Conservation (phyloP, 2,888 invertebrate species). For the Romanomermis culicivorax region DNA sequence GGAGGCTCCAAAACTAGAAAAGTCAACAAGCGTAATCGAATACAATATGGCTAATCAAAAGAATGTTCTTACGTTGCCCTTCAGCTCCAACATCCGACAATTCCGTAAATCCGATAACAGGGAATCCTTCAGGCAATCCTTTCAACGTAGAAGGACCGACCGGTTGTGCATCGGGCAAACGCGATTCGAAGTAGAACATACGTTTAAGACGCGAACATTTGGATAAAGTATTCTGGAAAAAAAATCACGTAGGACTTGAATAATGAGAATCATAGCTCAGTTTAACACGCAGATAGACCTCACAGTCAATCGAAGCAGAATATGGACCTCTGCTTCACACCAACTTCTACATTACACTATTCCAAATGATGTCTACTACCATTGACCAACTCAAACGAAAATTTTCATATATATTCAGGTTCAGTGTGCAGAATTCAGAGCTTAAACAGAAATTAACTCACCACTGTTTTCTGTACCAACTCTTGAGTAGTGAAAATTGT, state of each 20-base stretch:
- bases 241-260: not conserved
- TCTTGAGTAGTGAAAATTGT: constrained; percentile 80
- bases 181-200: constrained; percentile 22
- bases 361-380: too few species aligned
- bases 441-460: too few species aligned
- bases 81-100: constrained; percentile 43
- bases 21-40: not conserved
- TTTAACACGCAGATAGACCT: too few species aligned
- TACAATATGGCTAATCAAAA: too few species aligned
- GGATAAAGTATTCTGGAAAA: constrained; percentile 15
- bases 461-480: constrained; percentile 59
- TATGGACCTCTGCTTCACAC: too few species aligned
- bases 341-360: too few species aligned
- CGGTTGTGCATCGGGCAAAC: constrained; percentile 13
- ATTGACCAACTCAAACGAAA: too few species aligned
- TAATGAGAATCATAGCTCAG: not conserved
- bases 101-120: constrained; percentile 51
- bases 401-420: too few species aligned
- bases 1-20: constrained; percentile 10
- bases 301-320: too few species aligned
- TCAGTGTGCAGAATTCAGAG: too few species aligned
- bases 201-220: constrained; percentile 19
- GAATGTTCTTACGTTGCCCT: too few species aligned
- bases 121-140: constrained; percentile 52
- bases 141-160: constrained; percentile 17